Conservation (phyloP, 2,113 vertebrate species). For the Sciurus niger region DNA sequence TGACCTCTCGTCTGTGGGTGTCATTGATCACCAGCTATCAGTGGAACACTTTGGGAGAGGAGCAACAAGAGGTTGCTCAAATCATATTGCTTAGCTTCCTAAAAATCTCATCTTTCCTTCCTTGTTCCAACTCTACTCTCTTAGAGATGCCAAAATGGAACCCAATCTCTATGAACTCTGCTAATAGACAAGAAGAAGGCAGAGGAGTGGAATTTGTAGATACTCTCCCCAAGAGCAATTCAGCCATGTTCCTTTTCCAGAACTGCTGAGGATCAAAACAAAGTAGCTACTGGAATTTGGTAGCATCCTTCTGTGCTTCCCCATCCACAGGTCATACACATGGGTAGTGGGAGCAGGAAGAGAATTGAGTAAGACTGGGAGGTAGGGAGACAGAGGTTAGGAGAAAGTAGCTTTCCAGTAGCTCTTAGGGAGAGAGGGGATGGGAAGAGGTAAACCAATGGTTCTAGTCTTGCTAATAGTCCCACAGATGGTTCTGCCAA, state of each 20-base stretch:
- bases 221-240: neutral
- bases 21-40: neutral
- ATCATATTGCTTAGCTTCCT: neutral
- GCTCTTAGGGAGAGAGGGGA: neutral
- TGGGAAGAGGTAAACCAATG: neutral
- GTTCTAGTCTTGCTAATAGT: neutral
- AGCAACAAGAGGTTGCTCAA: neutral
- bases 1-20: neutral
- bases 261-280: neutral
- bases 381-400: neutral
- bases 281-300: neutral
- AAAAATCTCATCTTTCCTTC: neutral
- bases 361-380: neutral
- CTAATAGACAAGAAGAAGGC: neutral
- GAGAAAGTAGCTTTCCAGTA: neutral
- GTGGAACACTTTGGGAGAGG: neutral
- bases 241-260: neutral
- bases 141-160: constrained; percentile 20
- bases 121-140: neutral
- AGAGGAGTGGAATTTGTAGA: neutral
- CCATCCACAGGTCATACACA: neutral
- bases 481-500: neutral
- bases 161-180: neutral
- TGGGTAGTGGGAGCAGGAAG: neutral
- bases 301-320: no score